Base-by-base conservation (phyloP, 2,888 invertebrate genomes). In the Atethmia centrago region DNA sequence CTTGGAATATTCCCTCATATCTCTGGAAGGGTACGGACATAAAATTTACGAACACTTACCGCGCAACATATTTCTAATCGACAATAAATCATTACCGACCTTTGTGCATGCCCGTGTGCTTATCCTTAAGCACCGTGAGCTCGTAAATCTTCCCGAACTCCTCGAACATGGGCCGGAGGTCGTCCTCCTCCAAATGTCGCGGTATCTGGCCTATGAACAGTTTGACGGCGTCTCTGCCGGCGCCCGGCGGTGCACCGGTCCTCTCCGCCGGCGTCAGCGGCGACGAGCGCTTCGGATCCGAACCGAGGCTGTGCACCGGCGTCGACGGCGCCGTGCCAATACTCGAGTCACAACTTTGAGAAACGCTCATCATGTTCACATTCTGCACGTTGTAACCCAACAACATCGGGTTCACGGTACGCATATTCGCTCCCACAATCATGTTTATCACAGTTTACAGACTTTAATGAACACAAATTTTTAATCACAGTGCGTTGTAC, bases 31-130 rank as follows among this genome's bases (percentile, higher is more conserved):
- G 40, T 66, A 80, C 36, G 55, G 66, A 70, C 58, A n/a, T 79
- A 63, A 74, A 83, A 83, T 64, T 58, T 79, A 68, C 55, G 67
- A 81, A 66, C 70, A 73, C 76, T 72, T 72, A 58, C 70, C 72
- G 47, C 53, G 69, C 55, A 74, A 73, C 85, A 83, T 84, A 74
- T 82, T 81, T 86, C 65, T 75, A 79, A 76, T 74, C 61, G 59
- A 77, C 64, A 42, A 85, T 87, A 89, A 90, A 90, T 88, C 79
- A 86, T 83, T 71, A 91, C 97, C 93, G 92, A 98, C 99, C 99
- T 97, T 99, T 99, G 95, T 99, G 99, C 97, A 99, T 98, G 84
- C 99, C 99, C 76, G 99, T 99, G 97, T 98, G 98, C 93, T 99
- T 98, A 94, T 99, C 99, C 97, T 99, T 99, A 88, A 99, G 97